phyloP scores from a whole-genome alignment of 2,888 invertebrate species.

The Trissonchulus sp. region DNA sequence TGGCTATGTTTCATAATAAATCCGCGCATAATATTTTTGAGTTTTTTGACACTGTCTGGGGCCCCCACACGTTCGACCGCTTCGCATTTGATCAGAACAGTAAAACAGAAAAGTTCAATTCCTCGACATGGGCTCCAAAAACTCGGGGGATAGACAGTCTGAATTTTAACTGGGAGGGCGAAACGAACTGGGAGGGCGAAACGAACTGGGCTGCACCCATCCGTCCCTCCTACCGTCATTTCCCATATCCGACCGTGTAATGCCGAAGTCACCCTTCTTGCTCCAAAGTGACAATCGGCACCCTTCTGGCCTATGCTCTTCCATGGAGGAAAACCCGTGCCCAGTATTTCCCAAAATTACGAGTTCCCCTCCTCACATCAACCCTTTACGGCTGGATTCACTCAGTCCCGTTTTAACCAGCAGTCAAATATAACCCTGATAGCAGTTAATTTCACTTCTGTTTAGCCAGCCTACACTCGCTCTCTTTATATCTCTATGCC shows the following conservation, averaged over 20 bases:
- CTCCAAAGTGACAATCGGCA: background rate
- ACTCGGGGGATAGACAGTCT: background rate
- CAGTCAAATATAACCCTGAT: no score
- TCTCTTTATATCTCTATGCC: no score
- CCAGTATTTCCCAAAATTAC: no score
- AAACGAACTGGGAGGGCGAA: background rate
- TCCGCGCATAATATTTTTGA: background rate
- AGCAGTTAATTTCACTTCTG: no score
- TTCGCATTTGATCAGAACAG: background rate
- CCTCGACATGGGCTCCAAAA: background rate
- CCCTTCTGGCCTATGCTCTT: no score
- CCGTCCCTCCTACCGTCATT: background rate
- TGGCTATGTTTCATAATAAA: constrained; percentile 4
- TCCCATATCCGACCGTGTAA: background rate
- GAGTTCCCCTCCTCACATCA: no score
- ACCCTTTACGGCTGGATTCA: no score
- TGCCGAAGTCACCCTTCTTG: background rate
- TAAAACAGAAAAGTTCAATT: background rate
- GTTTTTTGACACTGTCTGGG: background rate
- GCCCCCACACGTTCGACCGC: background rate
- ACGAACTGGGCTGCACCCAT: background rate
- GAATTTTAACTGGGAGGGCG: no score
- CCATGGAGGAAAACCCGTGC: no score
- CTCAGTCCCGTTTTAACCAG: no score
- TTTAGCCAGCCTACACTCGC: no score